Conservation (phyloP, 1,140 invertebrate species). For the Myzus persicae region DNA sequence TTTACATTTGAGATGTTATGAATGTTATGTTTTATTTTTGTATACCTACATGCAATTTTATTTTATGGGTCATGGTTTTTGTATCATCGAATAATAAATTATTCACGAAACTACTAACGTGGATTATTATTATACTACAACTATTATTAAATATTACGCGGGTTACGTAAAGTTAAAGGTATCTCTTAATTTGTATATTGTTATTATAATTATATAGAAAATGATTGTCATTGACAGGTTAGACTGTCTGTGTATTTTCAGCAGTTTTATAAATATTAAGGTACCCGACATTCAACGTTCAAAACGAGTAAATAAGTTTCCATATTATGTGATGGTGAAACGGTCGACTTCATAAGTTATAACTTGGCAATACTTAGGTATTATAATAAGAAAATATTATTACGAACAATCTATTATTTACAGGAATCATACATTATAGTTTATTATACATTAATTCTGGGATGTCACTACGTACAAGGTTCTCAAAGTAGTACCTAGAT, state of each 20-base stretch:
- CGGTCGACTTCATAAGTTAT: background rate
- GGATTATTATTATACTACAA: background rate
- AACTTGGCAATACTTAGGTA: background rate
- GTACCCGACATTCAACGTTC: background rate
- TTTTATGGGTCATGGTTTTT: slow-evolving; percentile 34
- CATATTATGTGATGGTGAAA: background rate
- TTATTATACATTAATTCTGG: background rate
- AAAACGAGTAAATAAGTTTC: background rate
- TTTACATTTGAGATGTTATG: background rate
- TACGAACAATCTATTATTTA: background rate
- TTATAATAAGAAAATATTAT: background rate
- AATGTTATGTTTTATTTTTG: background rate
- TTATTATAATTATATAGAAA: background rate
- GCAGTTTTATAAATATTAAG: background rate
- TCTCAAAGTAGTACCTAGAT: background rate
- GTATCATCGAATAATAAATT: background rate
- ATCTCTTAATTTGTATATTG: background rate
- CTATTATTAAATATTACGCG: background rate
- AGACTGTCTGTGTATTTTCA: background rate
- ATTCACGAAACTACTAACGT: background rate
- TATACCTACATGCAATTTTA: slow-evolving; percentile 14
- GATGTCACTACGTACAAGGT: background rate
- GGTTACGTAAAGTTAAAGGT: background rate
- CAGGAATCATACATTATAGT: background rate
- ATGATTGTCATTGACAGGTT: background rate